These are phyloP conservation scores for Perodicticus potto DNA, from an alignment of 2,797 vertebrate species.

Conservation along the genomic window DNA sequence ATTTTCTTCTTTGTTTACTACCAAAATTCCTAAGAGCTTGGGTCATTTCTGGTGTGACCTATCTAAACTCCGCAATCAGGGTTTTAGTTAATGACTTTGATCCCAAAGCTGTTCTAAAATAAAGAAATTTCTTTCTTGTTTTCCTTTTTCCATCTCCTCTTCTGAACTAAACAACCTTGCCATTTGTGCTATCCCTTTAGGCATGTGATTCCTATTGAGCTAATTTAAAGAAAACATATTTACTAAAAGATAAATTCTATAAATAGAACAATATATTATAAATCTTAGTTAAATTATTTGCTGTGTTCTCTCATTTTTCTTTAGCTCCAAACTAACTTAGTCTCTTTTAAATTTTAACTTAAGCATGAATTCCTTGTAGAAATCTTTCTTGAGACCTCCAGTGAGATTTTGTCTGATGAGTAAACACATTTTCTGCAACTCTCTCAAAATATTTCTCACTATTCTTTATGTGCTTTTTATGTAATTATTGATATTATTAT, in stretches of 20 bases:
- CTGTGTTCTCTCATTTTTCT: neutral
- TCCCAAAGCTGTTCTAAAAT: neutral
- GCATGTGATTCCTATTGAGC: neutral
- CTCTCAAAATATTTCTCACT: neutral
- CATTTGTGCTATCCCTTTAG: neutral
- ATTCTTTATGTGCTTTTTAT: neutral
- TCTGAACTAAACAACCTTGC: neutral
- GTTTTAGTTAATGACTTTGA: neutral
- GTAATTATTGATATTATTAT: neutral
- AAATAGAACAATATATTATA: neutral
- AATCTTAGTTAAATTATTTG: neutral
- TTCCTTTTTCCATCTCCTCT: neutral
- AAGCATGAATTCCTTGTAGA: neutral
- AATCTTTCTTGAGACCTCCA: neutral
- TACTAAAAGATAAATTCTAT: neutral
- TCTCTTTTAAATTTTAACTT: neutral
- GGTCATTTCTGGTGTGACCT: neutral
- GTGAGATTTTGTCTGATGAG: neutral
- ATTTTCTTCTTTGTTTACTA: neutral
- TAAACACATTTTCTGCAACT: neutral
- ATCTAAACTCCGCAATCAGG: neutral
- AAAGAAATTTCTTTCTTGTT: neutral
- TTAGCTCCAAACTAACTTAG: neutral
- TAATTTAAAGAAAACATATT: neutral
- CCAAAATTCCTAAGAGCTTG: neutral